Base-by-base conservation (phyloP, 30 jellyfish, hydroid and myxozoan genomes). In the Haliclystus octoradiatus region DNA sequence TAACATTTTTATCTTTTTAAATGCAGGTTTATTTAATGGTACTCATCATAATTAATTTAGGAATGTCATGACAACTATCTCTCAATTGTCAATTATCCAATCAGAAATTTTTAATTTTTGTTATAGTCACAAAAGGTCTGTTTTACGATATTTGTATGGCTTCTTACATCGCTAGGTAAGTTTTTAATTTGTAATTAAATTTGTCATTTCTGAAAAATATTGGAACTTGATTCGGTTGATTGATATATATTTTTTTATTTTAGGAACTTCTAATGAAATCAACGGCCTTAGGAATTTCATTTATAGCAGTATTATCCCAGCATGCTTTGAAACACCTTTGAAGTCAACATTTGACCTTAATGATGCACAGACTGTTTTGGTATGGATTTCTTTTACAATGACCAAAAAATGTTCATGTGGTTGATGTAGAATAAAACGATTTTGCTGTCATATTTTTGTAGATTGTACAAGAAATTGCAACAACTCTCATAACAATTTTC, bases 91-190 rank as follows among this genome's bases (percentile, higher is more conserved):
- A n/a, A n/a, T n/a, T n/a, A n/a, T n/a, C n/a, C n/a, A n/a, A n/a
- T n/a, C n/a, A n/a, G n/a, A n/a, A n/a, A n/a, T n/a, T n/a, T n/a
- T 29, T 28, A 29, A 4, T 50, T 68, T 51, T 62, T 30, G 27
- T 73, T 52, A 3, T 32, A 88, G 97, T 91, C 89, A 26, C 98
- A 89, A 63, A 89, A 89, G 80, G 81, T 67, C 28, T 89, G 98
- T 52, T 89, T 89, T 46, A 72, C 62, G 25, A 89, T 78, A 33
- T 66, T 81, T 31, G 65, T 52, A 3, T 78, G 71, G 51, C 69
- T 89, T 15, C 68, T 79, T 0, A 93, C 75, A 0, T 24, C 70
- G 24, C 81, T 89, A 93, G 98, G 95, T 76, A 52, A 75, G 95
- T 31, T 0, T 32, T 4, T 23, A 1, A 64, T 63, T 29, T 63